Evolutionary conservation across 2,113 vertebrate species (phyloP).

Genomic region (Proterorhinus semilunaris): DNA sequence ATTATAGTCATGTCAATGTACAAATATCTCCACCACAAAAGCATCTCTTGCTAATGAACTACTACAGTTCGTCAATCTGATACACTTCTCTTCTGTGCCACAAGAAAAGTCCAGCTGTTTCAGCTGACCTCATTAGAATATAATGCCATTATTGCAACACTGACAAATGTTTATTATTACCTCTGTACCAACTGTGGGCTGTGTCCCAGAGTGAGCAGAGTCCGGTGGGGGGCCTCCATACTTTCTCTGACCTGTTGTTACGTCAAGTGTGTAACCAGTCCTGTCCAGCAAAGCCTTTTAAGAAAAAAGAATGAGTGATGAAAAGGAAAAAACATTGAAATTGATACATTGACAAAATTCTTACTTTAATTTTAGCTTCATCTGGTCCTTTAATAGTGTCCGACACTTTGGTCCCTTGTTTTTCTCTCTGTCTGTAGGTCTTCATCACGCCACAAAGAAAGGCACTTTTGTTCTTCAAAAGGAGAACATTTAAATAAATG

Average conservation of each 20-base stretch:
- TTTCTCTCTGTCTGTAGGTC: constrained; percentile 98
- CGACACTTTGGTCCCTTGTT: constrained; percentile 99
- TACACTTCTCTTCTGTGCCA: no score
- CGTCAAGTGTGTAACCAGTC: constrained; percentile 97
- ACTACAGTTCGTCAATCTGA: no score
- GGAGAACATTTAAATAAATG: background rate
- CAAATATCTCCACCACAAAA: no score
- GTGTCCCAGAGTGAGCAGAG: constrained; percentile 89
- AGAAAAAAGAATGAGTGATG: background rate
- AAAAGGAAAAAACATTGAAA: background rate
- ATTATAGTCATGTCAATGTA: no score
- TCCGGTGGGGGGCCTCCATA: constrained; percentile 98
- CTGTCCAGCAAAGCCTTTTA: constrained; percentile 94
- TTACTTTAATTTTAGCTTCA: constrained; percentile 98
- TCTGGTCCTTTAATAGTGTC: constrained; percentile 99
- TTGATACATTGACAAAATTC: constrained; percentile 20
- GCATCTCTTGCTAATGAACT: no score
- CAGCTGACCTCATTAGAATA: no score
- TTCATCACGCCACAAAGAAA: constrained; percentile 99
- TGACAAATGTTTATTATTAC: constrained; percentile 61
- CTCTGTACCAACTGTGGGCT: constrained; percentile 98
- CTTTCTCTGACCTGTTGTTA: constrained; percentile 98
- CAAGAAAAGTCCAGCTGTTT: no score
- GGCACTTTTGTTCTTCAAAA: constrained; percentile 98
- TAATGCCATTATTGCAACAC: background rate